A percentile compares a stretch with the other conserved stretches of the same genome.
Evolutionary conservation across 2,797 vertebrate species (phyloP).

Genomic region (Gymnothorax javanicus): DNA sequence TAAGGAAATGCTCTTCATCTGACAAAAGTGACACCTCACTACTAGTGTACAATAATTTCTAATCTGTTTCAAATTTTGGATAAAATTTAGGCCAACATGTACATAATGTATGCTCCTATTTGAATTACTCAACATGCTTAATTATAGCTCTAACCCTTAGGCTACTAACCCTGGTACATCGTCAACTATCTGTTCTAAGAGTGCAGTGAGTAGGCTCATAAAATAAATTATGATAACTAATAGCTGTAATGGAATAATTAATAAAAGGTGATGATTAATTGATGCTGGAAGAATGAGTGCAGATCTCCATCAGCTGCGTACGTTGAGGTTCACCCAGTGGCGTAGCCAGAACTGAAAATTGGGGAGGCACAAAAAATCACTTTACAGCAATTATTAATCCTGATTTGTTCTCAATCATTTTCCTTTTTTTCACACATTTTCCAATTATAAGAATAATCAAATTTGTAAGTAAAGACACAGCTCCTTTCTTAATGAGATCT

Average conservation of each 20-base stretch:
- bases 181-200: not conserved
- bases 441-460: too few species aligned
- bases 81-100: not conserved
- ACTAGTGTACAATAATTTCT: not conserved
- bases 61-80: not conserved
- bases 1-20: not conserved
- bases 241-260: not conserved
- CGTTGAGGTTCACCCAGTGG: too few species aligned
- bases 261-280: not conserved
- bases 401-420: too few species aligned
- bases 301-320: too few species aligned
- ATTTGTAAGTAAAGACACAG: too few species aligned
- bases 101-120: not conserved
- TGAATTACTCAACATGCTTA: not conserved
- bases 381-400: too few species aligned
- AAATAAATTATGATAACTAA: not conserved
- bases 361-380: too few species aligned
- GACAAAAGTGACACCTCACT: not conserved
- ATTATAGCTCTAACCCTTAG: not conserved
- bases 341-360: too few species aligned
- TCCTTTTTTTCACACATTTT: too few species aligned
- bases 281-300: too few species aligned
- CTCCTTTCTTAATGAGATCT: too few species aligned
- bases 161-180: not conserved
- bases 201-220: not conserved